Percentiles rank a stretch among this genome's conserved stretches.
Evolutionary conservation across 2,888 invertebrate species (phyloP).

Genomic region (Tipula lateralis): DNA sequence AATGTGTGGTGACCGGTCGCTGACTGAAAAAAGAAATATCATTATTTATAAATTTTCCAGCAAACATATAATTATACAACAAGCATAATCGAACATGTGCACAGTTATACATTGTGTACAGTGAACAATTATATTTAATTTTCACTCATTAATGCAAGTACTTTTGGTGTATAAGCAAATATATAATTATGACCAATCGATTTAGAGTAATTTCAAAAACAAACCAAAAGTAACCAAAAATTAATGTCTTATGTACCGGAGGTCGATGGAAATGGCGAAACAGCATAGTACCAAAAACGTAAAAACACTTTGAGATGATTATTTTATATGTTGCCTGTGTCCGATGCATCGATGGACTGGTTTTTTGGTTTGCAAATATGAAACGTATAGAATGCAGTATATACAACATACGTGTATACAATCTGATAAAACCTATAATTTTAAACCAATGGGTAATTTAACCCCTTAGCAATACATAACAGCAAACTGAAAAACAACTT

Average conservation of each 20-base stretch:
- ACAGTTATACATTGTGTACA: neutral
- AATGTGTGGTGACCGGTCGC: neutral
- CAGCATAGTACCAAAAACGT: neutral
- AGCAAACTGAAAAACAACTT: constrained; percentile 24
- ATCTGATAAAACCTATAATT: constrained; percentile 47
- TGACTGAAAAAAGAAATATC: neutral
- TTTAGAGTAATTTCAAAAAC: neutral
- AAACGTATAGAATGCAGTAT: constrained; percentile 40
- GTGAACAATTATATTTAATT: neutral
- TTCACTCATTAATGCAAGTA: neutral
- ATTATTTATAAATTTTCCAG: neutral
- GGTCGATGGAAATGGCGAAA: neutral
- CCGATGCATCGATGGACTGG: neutral
- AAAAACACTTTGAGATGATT: neutral
- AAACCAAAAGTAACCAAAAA: neutral
- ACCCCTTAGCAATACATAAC: constrained; percentile 44
- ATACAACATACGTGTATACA: constrained; percentile 30
- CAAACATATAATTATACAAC: neutral
- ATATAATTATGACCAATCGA: constrained; percentile 1
- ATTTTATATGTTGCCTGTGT: neutral
- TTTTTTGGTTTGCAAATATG: constrained; percentile 29
- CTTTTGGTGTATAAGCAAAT: neutral
- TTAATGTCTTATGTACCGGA: neutral
- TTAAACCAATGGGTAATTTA: constrained; percentile 50
- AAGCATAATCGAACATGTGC: neutral